Evolutionary conservation across 2,113 vertebrate species (phyloP).

Genomic region (Hypomesus transpacificus): DNA sequence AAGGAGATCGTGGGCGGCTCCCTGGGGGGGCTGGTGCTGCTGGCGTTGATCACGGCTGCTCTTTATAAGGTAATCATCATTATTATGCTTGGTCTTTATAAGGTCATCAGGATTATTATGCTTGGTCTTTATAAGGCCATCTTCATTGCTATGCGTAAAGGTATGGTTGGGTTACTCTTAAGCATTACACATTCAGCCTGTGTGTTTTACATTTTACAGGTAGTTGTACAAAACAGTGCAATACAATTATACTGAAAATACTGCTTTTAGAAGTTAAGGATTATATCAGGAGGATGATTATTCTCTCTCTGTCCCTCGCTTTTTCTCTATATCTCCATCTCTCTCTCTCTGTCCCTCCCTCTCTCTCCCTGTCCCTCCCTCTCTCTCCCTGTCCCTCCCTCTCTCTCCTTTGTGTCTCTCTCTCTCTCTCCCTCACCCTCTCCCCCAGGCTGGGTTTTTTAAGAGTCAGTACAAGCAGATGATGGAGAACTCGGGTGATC

Average conservation of each 20-base stretch:
- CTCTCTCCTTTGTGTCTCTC: too few relatives aligned
- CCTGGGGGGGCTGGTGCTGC: conserved; percentile 70
- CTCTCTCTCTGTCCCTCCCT: background rate
- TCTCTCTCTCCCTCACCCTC: too few relatives aligned
- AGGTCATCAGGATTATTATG: too few relatives aligned
- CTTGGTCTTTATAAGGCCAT: too few relatives aligned
- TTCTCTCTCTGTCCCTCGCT: background rate
- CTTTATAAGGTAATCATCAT: conserved; percentile 73
- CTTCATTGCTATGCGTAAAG: too few relatives aligned
- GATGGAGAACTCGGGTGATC: conserved; percentile 45
- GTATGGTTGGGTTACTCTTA: too few relatives aligned
- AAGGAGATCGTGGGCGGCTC: conserved; percentile 69
- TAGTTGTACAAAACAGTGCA: background rate
- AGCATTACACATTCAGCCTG: too few relatives aligned
- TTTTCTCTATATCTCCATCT: background rate
- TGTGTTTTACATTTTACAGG: too few relatives aligned
- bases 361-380: conserved; percentile 1
- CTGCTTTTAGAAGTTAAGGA: too few relatives aligned
- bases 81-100: background rate
- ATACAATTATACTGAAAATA: too few relatives aligned
- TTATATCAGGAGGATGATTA: too few relatives aligned
- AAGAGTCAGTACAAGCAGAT: conserved; percentile 75
- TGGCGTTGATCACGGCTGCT: conserved; percentile 63
- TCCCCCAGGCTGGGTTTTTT: conserved; percentile 79
- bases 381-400: too few relatives aligned